Evolutionary conservation across 2,113 vertebrate genomes (phyloP), one percentile per base, ranked within the genome.

Genomic region (Ceyx margarethae): DNA sequence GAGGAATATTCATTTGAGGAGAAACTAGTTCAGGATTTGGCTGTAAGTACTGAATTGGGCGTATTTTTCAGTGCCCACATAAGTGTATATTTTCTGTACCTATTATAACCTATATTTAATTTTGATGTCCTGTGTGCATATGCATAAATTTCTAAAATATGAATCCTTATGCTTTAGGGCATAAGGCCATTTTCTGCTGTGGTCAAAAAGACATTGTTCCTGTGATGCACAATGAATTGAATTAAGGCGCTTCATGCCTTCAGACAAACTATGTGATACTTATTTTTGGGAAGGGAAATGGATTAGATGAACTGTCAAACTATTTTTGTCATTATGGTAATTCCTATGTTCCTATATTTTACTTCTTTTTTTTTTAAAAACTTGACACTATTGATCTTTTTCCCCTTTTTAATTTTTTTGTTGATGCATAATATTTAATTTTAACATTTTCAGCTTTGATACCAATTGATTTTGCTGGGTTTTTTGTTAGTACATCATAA

Each of bases 1-100:
- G 99, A 99, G 98, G 99, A 98, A 96, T 99, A 99, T 98, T 98
- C 98, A 96, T 99, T 99, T 99, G 99, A 99, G 98, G 99, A 99
- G 98, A 99, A 98, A 97, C 99, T 99, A 99, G 99, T 99, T 97
- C 98, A 99, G 98, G 99, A 99, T 97, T 98, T 99, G 98, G 98
- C 99, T 98, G 99, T 99, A 99, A 99, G 99, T 99, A 99, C 98
- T 91, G 97, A 93, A 92, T 11, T 87, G 94, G 90, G 88, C 92
- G 46, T 85, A 42, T 73, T 89, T 95, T 69, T 74, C 82, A 88
- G 46, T 89, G 90, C 90, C 86, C 69, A 67, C 62, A 92, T 94
- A 25, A 95, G 91, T 81, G 64, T 92, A 64, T 92, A 81, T 89
- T 87, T 81, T 66, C 46, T 88, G 64, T 91, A 73, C 54, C 57